Evolutionary conservation across 2,888 invertebrate genomes (phyloP).

Genomic region (Exocentrus adspersus): DNA sequence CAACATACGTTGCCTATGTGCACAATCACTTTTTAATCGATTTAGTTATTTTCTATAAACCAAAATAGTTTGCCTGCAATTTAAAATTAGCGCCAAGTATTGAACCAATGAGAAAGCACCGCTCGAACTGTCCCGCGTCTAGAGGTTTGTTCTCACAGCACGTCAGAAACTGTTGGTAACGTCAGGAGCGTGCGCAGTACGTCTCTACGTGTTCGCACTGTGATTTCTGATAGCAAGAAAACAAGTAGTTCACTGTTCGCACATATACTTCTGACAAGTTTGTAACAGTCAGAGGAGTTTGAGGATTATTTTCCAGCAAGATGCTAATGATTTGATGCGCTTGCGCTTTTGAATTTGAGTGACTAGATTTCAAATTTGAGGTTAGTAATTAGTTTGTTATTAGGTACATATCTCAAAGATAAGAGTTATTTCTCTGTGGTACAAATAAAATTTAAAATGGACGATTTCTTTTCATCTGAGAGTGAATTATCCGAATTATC

Average conservation of each 20-base stretch:
- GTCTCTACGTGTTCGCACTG: background rate
- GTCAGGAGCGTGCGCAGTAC: no score
- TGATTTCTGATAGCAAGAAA: background rate
- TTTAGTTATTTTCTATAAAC: no score
- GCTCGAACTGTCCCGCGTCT: no score
- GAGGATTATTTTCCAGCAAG: background rate
- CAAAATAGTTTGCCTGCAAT: no score
- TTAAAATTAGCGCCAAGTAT: no score
- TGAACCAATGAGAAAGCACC: no score
- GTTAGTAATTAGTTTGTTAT: background rate
- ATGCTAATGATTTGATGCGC: background rate
- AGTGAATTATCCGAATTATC: constrained; percentile 2
- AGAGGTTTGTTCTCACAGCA: no score
- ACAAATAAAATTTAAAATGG: background rate
- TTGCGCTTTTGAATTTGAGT: background rate
- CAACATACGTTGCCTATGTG: no score
- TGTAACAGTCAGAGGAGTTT: background rate
- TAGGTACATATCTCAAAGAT: no score
- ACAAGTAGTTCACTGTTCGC: background rate
- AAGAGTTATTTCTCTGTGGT: no score
- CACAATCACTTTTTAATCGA: no score
- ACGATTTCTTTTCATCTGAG: background rate
- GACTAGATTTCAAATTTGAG: background rate
- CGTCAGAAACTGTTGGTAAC: no score
- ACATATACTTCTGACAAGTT: background rate